Conservation (phyloP, 2,797 vertebrate genomes). For the Anableps anableps region DNA sequence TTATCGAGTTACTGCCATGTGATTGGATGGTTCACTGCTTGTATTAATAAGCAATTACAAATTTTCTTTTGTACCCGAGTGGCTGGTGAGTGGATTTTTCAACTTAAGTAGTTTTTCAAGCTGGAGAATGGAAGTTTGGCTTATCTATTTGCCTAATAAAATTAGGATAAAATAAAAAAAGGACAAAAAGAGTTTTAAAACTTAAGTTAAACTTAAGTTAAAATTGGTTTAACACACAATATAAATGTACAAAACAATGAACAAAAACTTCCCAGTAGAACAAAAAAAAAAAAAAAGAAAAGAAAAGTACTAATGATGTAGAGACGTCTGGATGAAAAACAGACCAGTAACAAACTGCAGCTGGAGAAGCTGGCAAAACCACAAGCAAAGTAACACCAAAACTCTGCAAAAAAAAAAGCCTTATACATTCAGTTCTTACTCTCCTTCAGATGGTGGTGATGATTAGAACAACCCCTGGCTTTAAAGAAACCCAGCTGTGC, state of each 20-base stretch:
- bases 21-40: neutral
- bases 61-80: no score
- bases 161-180: neutral
- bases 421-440: constrained; percentile 15
- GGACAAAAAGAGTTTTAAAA: neutral
- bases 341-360: constrained; percentile 7
- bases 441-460: constrained; percentile 3
- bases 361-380: neutral
- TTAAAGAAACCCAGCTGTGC: constrained; percentile 38
- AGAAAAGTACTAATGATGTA: neutral
- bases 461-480: constrained; percentile 13
- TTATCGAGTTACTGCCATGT: neutral
- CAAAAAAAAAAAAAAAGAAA: no score
- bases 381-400: neutral
- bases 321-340: neutral
- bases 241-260: neutral
- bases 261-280: neutral
- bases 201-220: neutral
- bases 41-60: neutral
- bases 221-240: neutral
- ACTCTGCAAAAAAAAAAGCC: neutral
- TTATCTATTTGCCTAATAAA: neutral
- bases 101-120: neutral
- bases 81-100: neutral
- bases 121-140: neutral